A percentile compares a stretch with the other conserved stretches of the same genome.
Conservation (phyloP, 2,113 vertebrate genomes). For the Acrocephalus arundinaceus region DNA sequence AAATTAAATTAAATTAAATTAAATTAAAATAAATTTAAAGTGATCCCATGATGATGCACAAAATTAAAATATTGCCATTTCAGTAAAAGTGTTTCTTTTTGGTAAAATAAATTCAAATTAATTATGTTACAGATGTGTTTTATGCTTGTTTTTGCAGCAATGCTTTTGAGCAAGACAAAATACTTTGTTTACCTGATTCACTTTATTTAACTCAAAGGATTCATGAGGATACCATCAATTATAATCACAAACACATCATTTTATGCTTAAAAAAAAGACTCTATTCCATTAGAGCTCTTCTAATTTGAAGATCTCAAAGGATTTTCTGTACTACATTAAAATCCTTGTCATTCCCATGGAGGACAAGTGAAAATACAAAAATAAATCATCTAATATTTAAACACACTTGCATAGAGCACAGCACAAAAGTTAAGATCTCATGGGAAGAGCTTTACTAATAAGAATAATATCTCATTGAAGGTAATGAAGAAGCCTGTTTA, state of each 20-base stretch:
- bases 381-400: background rate
- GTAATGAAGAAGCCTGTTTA: background rate
- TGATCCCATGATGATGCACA: background rate
- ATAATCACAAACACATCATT: background rate
- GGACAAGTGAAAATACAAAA: background rate
- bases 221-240: constrained; percentile 14
- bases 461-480: background rate
- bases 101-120: background rate
- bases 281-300: background rate
- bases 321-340: background rate
- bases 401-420: background rate
- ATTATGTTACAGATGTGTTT: background rate
- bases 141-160: background rate
- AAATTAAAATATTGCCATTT: background rate
- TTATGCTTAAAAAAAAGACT: background rate
- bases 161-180: constrained; percentile 17
- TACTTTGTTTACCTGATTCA: constrained; percentile 37
- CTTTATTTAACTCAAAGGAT: constrained; percentile 24
- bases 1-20: background rate
- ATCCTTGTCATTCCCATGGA: background rate
- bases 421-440: background rate
- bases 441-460: background rate
- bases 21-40: background rate
- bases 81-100: background rate
- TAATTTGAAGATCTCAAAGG: background rate